These are phyloP conservation scores for Microctonus hyperodae DNA, from an alignment of 2,888 invertebrate species.

Conservation along the genomic window DNA sequence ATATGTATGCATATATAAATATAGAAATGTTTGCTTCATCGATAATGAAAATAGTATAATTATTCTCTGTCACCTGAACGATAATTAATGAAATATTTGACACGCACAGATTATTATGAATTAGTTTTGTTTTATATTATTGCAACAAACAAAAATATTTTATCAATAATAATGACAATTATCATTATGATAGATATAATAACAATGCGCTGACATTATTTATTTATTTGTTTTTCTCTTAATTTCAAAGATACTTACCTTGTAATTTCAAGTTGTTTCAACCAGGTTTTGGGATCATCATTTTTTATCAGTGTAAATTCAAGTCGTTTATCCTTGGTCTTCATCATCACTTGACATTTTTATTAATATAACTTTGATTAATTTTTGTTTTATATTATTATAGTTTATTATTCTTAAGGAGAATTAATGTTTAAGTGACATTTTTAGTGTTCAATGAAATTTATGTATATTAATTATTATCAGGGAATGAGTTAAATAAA, in stretches of 20 bases:
- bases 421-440: not conserved
- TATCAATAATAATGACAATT: too few species aligned
- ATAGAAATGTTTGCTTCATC: conserved; percentile 1
- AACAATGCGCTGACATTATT: not conserved
- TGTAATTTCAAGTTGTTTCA: not conserved
- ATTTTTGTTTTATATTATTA: not conserved
- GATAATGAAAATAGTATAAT: not conserved
- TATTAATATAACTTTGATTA: not conserved
- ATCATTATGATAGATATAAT: too few species aligned
- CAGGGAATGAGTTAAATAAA: not conserved
- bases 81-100: not conserved
- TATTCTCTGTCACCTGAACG: not conserved
- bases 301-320: not conserved
- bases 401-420: not conserved
- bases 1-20: not conserved
- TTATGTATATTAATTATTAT: not conserved
- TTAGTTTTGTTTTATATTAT: not conserved
- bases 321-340: not conserved
- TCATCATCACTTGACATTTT: not conserved
- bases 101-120: not conserved
- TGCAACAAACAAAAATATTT: too few species aligned
- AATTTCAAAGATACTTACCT: not conserved
- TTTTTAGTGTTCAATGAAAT: not conserved
- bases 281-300: conserved; percentile 21
- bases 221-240: not conserved